These are phyloP conservation scores for Coremacera marginata DNA, from an alignment of 2,888 invertebrate genomes.

Conservation along the genomic window DNA sequence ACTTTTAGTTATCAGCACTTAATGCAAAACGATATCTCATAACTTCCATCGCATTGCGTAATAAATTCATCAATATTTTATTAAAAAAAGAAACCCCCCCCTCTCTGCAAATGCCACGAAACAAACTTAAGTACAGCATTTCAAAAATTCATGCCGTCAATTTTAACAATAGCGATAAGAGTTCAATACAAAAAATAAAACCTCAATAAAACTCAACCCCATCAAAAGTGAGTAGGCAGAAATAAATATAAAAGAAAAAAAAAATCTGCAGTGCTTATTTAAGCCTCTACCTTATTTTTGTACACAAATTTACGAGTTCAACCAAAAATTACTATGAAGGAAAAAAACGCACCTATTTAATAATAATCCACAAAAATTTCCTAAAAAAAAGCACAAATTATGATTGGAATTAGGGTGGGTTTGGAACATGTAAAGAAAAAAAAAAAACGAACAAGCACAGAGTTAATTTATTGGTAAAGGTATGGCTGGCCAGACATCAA, in stretches of 20 bases:
- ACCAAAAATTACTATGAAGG: neutral
- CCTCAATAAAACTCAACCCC: too few species aligned
- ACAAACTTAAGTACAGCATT: too few species aligned
- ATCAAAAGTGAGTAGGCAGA: too few species aligned
- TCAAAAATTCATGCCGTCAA: too few species aligned
- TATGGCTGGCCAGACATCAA: neutral
- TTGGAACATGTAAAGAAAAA: neutral
- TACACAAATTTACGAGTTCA: neutral
- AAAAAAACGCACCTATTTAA: neutral
- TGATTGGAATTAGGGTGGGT: neutral
- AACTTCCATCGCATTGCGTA: slow-evolving; percentile 43
- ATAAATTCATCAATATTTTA: slow-evolving; percentile 44
- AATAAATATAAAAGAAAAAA: too few species aligned
- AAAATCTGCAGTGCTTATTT: too few species aligned
- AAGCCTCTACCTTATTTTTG: too few species aligned
- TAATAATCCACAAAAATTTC: neutral
- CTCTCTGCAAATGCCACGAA: too few species aligned
- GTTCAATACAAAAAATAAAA: too few species aligned
- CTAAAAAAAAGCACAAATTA: neutral
- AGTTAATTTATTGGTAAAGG: neutral
- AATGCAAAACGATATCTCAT: slow-evolving; percentile 39
- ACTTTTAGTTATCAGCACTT: neutral
- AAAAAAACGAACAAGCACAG: neutral
- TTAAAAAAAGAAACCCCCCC: too few species aligned
- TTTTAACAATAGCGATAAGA: too few species aligned